Conservation (phyloP, 2,113 vertebrate genomes). For the Elgaria multicarinata region DNA sequence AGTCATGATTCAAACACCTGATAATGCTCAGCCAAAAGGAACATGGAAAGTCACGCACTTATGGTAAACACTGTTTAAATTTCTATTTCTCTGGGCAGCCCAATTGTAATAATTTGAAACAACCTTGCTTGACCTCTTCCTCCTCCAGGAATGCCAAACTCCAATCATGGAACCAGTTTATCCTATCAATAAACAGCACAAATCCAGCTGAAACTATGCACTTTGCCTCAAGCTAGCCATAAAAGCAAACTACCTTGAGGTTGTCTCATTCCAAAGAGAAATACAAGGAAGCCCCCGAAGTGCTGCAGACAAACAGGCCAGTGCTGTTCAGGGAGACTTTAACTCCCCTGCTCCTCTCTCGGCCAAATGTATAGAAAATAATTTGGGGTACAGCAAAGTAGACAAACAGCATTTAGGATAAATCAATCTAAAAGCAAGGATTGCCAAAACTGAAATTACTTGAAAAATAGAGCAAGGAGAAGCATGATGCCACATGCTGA, state of each 20-base stretch:
- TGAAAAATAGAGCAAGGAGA: neutral
- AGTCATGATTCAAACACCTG: neutral
- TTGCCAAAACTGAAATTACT: neutral
- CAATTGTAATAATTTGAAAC: conserved; percentile 1
- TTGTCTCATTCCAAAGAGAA: conserved; percentile 38
- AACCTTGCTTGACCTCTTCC: conserved; percentile 15
- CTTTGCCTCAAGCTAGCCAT: conserved; percentile 43
- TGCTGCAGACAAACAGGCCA: conserved; percentile 8
- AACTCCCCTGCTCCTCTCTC: neutral
- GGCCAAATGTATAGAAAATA: neutral
- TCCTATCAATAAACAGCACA: conserved; percentile 30
- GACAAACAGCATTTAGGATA: neutral
- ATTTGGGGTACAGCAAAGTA: neutral
- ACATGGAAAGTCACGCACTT: neutral
- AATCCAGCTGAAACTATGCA: conserved; percentile 35
- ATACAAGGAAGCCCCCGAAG: neutral
- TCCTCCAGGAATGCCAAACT: conserved; percentile 26
- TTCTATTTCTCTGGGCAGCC: neutral
- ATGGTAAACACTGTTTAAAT: neutral
- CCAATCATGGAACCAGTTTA: conserved; percentile 47
- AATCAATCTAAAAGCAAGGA: neutral
- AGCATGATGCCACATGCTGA: neutral
- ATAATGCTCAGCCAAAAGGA: neutral
- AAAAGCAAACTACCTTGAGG: conserved; percentile 19
- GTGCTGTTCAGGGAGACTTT: neutral